These are phyloP conservation scores for Aythya baeri DNA, from an alignment of 2,113 vertebrate species.

Conservation along the genomic window DNA sequence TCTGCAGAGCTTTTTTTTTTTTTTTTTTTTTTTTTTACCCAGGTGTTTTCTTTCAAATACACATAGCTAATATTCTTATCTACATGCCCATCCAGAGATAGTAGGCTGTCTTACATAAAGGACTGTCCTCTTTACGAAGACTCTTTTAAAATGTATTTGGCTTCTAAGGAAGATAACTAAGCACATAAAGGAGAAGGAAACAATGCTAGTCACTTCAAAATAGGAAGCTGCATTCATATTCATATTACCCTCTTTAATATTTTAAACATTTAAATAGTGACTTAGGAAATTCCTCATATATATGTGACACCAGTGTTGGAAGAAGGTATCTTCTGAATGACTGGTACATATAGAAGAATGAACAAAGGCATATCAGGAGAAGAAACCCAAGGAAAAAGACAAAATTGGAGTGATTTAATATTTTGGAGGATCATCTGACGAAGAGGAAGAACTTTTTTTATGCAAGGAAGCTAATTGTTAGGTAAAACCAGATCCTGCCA, in stretches of 20 bases:
- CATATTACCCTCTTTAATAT: not conserved
- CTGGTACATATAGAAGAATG: not conserved
- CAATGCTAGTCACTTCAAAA: not conserved
- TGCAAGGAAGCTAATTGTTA: not conserved
- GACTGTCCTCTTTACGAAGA: not conserved
- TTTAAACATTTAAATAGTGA: not conserved
- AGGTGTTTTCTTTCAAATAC: not conserved
- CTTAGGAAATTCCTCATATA: not conserved
- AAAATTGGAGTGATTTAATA: not conserved
- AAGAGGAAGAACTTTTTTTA: not conserved
- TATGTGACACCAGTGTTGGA: not conserved
- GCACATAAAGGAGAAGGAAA: not conserved
- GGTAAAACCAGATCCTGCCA: not conserved
- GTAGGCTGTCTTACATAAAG: not conserved
- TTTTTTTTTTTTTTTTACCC: not conserved
- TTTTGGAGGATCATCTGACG: not conserved
- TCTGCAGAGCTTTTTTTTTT: not conserved
- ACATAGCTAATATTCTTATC: not conserved
- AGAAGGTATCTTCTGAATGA: not conserved
- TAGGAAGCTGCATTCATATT: not conserved
- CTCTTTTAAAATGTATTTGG: slow-evolving; percentile 9
- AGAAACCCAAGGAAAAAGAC: not conserved
- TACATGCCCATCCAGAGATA: not conserved
- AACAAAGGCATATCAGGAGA: fast-evolving
- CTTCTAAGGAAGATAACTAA: not conserved